Percentiles rank a stretch among this genome's conserved stretches.
Evolutionary conservation across 2,797 vertebrate species (phyloP).

Genomic region (Neosilurus mollespiculum): DNA sequence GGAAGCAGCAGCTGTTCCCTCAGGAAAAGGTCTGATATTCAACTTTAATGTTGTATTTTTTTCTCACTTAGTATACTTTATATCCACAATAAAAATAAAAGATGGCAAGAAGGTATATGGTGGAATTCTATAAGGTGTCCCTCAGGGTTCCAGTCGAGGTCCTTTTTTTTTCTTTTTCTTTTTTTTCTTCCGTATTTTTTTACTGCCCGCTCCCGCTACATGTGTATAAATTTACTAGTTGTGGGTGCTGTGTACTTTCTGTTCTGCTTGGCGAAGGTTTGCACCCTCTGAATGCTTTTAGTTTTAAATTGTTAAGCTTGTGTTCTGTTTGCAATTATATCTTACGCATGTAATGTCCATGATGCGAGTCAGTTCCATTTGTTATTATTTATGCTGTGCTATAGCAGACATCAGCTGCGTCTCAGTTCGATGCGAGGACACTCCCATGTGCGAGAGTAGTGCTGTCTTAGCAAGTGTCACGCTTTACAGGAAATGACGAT

Average conservation of each 20-base stretch:
- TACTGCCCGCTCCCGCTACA: too few species aligned
- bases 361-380: neutral
- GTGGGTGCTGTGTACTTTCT: too few species aligned
- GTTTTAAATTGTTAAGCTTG: too few species aligned
- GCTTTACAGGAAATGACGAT: too few species aligned
- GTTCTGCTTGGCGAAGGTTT: too few species aligned
- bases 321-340: too few species aligned
- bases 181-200: neutral
- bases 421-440: too few species aligned
- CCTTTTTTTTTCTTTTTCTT: neutral
- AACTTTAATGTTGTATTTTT: neutral
- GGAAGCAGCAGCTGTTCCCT: conserved; percentile 72
- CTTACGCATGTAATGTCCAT: neutral
- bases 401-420: too few species aligned
- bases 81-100: neutral
- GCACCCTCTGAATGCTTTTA: too few species aligned
- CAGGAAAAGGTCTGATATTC: conserved; percentile 73
- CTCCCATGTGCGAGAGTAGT: too few species aligned
- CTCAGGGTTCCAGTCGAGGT: neutral
- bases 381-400: neutral
- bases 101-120: neutral
- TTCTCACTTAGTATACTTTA: neutral
- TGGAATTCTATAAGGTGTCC: neutral
- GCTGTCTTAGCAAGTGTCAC: too few species aligned
- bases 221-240: too few species aligned